These are phyloP conservation scores for Phymorhynchus buccinoides DNA, from an alignment of 1,140 invertebrate genomes.

Conservation along the genomic window DNA sequence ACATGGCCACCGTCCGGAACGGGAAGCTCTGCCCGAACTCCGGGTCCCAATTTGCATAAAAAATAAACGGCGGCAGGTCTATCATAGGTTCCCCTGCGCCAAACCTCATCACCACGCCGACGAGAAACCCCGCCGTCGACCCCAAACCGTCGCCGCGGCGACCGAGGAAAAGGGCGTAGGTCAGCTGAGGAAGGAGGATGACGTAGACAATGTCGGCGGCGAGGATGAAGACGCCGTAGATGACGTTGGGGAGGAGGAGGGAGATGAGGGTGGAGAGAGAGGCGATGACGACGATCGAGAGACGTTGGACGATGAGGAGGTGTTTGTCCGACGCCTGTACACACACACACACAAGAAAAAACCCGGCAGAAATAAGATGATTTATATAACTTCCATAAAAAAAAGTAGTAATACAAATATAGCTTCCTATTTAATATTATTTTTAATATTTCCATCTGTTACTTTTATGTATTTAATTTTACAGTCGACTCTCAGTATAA, in stretches of 20 bases:
- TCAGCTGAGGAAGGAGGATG: slow-evolving; percentile 68
- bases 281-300: slow-evolving; percentile 61
- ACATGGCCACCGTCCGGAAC: slow-evolving; percentile 67
- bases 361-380: too few species aligned
- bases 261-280: slow-evolving; percentile 62
- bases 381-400: too few species aligned
- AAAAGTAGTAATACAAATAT: too few species aligned
- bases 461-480: too few species aligned
- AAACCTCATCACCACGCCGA: slow-evolving; percentile 60
- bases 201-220: slow-evolving; percentile 71
- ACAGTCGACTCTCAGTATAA: too few species aligned
- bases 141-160: slow-evolving; percentile 59
- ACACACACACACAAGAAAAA: too few species aligned
- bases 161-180: slow-evolving; percentile 61
- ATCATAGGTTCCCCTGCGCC: slow-evolving; percentile 65
- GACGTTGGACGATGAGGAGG: slow-evolving; percentile 59
- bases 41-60: slow-evolving; percentile 64
- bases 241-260: slow-evolving; percentile 57
- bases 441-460: too few species aligned
- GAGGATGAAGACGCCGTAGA: slow-evolving; percentile 69
- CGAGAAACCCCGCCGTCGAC: slow-evolving; percentile 56
- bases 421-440: too few species aligned
- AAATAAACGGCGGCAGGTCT: slow-evolving; percentile 58
- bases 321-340: slow-evolving; percentile 63
- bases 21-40: slow-evolving; percentile 64